Conservation (phyloP, 2,797 vertebrate species). For the Tamandua tetradactyla region DNA sequence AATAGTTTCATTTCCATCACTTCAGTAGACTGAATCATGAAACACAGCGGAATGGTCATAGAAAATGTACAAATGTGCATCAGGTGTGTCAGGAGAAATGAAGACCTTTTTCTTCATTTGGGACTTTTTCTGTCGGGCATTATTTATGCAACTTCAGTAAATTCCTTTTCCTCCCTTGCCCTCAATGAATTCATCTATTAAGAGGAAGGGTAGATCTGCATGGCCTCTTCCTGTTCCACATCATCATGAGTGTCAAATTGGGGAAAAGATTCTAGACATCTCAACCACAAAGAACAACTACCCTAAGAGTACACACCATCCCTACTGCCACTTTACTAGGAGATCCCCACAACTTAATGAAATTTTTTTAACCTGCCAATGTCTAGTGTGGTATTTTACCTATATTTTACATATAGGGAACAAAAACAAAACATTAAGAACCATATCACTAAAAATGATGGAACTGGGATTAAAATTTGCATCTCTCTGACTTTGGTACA, state of each 20-base stretch:
- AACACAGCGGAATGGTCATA: background rate
- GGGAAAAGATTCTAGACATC: background rate
- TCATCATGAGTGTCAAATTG: background rate
- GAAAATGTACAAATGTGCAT: background rate
- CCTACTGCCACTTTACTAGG: background rate
- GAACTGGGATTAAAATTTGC: background rate
- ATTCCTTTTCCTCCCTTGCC: background rate
- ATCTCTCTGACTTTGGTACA: background rate
- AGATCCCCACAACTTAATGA: background rate
- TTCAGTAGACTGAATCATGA: background rate
- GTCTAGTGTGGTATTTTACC: background rate
- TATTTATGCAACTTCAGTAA: background rate
- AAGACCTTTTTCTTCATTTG: background rate
- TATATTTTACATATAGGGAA: background rate
- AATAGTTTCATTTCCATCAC: background rate
- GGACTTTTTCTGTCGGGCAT: background rate
- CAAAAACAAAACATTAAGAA: background rate
- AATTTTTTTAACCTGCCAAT: background rate
- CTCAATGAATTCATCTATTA: background rate
- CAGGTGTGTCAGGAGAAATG: background rate
- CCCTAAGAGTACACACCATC: background rate
- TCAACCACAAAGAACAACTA: background rate
- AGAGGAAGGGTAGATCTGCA: background rate
- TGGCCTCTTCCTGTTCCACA: background rate
- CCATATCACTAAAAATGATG: background rate